Base-by-base conservation (phyloP, 2,113 vertebrate species). In the Cettia cetti region DNA sequence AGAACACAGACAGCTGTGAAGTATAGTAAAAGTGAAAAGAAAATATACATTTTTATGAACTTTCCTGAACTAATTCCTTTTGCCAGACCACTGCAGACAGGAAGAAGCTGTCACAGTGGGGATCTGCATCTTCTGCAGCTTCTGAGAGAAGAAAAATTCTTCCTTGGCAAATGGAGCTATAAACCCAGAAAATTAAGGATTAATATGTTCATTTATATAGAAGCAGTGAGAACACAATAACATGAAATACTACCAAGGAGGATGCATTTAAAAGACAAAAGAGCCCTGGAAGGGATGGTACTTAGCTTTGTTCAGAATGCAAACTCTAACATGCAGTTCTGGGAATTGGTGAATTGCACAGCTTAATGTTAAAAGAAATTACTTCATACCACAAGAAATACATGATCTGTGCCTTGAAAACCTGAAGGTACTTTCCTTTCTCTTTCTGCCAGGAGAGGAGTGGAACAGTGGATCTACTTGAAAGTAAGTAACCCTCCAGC, bases 121-220 rank as follows among this genome's bases (percentile, higher is more conserved):
- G 91, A 86, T 82, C 82, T 63, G 76, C 92, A 93, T 96, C 94
- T 90, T 96, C 94, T 90, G 88, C 82, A 92, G 90, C 53, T 95
- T 95, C 85, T 75, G 69, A 86, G 80, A 88, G 79, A 80, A 94
- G 50, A 93, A 94, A 92, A 93, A 90, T 65, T 42, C 75, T 92
- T 89, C 77, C 54, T 90, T 88, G 75, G 79, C 94, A 95, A 93
- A 83, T 56, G 90, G 77, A 94, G 94, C 89, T 91, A 80, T 76
- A 94, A 92, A 80, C 59, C 49, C 52, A 94, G 93, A 86, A 96
- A 97, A 96, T 95, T 86, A 94, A 92, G 82, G 93, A 97, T 96
- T 96, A 96, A 97, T 97, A 93, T 82, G 94, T 93, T 96, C 93
- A 95, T 95, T 97, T 96, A 79, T 91, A 94, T 61, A 87, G 91